Evolutionary conservation across 2,888 invertebrate genomes (phyloP).

Genomic region (Monochamus alternatus): DNA sequence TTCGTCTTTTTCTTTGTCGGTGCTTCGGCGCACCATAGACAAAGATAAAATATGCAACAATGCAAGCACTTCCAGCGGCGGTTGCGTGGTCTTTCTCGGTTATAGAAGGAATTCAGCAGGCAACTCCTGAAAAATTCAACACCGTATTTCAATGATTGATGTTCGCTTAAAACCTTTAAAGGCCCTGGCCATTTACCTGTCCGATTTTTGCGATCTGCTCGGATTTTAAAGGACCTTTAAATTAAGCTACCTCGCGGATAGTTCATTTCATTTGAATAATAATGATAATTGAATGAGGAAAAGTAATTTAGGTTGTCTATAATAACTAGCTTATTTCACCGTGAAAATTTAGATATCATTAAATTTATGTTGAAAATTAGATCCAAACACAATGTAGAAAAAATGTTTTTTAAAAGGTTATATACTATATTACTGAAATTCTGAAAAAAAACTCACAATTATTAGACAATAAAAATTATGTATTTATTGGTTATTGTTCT

Average conservation of each 20-base stretch:
- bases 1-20: constrained; percentile 45
- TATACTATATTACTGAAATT: too few relatives aligned
- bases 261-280: too few relatives aligned
- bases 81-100: constrained; percentile 33
- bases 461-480: too few relatives aligned
- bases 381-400: too few relatives aligned
- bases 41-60: constrained; percentile 51
- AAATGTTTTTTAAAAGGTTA: too few relatives aligned
- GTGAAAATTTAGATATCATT: too few relatives aligned
- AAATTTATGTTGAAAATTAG: too few relatives aligned
- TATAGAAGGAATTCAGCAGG: constrained; percentile 44
- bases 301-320: too few relatives aligned
- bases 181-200: constrained; percentile 31
- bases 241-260: neutral
- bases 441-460: too few relatives aligned
- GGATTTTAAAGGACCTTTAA: neutral
- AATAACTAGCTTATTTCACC: too few relatives aligned
- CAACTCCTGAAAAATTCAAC: constrained; percentile 45
- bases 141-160: constrained; percentile 45
- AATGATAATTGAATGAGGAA: too few relatives aligned
- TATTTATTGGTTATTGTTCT: too few relatives aligned
- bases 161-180: constrained; percentile 35
- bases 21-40: constrained; percentile 37
- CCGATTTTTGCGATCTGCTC: constrained; percentile 23
- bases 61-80: constrained; percentile 43